Evolutionary conservation across 30 jellyfish, hydroid and myxozoan genomes (phyloP).

Genomic region (Mastigias papua): DNA sequence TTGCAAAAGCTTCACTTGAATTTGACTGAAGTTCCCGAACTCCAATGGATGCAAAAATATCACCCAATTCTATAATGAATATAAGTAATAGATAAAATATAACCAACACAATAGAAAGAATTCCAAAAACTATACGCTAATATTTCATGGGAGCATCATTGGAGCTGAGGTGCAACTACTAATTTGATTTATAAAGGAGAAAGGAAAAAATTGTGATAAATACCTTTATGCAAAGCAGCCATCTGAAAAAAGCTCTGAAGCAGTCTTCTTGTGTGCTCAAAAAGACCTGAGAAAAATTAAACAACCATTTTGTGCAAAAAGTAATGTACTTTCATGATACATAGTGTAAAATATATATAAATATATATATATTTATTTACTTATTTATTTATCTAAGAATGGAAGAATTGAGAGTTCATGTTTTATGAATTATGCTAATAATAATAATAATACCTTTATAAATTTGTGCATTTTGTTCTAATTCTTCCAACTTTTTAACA

Average conservation of each 20-base stretch:
- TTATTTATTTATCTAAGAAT: too few species aligned
- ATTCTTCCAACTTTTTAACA: constrained; percentile 93
- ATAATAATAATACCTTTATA: constrained; percentile 91
- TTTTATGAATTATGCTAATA: too few species aligned
- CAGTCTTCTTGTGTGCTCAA: constrained; percentile 91
- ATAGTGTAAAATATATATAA: too few species aligned
- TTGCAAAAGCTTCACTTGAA: constrained; percentile 98
- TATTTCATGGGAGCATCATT: too few species aligned
- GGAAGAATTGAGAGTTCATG: too few species aligned
- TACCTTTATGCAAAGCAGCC: constrained; percentile 95
- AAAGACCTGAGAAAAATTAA: constrained; percentile 76
- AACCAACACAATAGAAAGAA: too few species aligned
- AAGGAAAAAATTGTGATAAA: background rate
- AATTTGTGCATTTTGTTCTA: constrained; percentile 92
- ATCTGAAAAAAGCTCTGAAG: constrained; percentile 93
- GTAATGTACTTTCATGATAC: too few species aligned
- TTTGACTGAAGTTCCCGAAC: constrained; percentile 95
- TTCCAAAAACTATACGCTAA: too few species aligned
- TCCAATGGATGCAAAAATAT: constrained; percentile 94
- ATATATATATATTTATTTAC: too few species aligned
- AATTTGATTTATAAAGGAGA: too few species aligned
- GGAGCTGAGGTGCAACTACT: too few species aligned
- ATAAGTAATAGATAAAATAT: background rate
- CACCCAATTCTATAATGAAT: constrained; percentile 84
- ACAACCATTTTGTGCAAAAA: too few species aligned